A percentile compares a stretch with the other conserved stretches of the same genome.
Conservation (phyloP, 2,797 vertebrate genomes). For the Kryptolebias ocellatus region DNA sequence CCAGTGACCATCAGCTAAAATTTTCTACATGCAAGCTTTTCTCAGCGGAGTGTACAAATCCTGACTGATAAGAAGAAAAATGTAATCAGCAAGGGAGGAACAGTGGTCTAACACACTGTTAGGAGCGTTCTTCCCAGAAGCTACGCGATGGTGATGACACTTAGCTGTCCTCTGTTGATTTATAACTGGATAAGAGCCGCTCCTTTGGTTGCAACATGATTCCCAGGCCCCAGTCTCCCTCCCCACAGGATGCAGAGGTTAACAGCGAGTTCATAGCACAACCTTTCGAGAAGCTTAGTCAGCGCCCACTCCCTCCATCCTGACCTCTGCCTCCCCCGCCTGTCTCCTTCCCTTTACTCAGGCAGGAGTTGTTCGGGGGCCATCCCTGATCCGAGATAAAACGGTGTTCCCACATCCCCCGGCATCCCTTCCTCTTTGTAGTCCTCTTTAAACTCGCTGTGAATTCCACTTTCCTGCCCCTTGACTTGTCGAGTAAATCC, state of each 20-base stretch:
- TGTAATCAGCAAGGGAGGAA: constrained; percentile 45
- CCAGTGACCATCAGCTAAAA: constrained; percentile 22
- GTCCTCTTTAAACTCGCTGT: constrained; percentile 28
- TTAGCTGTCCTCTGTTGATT: constrained; percentile 61
- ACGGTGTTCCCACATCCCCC: constrained; percentile 32
- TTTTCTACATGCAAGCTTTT: constrained; percentile 25
- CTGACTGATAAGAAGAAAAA: constrained; percentile 41
- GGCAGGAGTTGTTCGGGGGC: constrained; percentile 41
- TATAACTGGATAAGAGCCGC: constrained; percentile 58
- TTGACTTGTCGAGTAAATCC: constrained; percentile 25
- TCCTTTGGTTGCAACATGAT: constrained; percentile 54
- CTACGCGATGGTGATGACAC: constrained; percentile 50
- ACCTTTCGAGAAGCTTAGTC: constrained; percentile 72
- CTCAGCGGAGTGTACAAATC: neutral
- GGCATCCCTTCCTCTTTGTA: constrained; percentile 44
- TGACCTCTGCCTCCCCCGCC: constrained; percentile 45
- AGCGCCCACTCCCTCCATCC: constrained; percentile 61
- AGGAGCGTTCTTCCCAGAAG: constrained; percentile 30
- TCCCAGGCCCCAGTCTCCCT: constrained; percentile 61
- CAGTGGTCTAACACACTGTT: constrained; percentile 12
- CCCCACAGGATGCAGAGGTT: constrained; percentile 67
- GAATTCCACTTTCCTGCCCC: constrained; percentile 31
- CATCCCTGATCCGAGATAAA: constrained; percentile 55
- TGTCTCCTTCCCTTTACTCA: constrained; percentile 39
- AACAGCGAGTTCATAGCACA: constrained; percentile 63